Conservation (phyloP, 2,888 invertebrate genomes). For the Hirtodrosophila confusa region DNA sequence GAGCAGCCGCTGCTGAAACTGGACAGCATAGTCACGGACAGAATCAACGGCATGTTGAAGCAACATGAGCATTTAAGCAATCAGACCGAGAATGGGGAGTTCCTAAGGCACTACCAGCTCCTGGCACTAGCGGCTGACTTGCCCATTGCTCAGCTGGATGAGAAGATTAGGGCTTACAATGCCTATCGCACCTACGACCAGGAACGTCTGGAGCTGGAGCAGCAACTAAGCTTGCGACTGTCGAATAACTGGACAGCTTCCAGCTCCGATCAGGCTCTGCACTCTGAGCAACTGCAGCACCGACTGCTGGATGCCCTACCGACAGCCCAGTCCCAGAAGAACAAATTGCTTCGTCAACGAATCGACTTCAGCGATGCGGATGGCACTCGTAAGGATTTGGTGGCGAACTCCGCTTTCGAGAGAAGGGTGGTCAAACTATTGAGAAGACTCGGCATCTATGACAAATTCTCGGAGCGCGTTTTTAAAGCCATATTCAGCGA, state of each 20-base stretch:
- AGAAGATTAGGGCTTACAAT: conserved; percentile 43
- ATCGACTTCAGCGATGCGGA: background rate
- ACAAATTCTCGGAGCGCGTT: conserved; percentile 30
- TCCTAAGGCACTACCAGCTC: conserved; percentile 5
- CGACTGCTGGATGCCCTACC: too few relatives aligned
- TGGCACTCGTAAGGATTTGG: too few relatives aligned
- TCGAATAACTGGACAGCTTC: too few relatives aligned
- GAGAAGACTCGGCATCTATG: conserved; percentile 38
- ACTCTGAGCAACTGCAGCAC: too few relatives aligned
- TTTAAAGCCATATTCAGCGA: conserved; percentile 50
- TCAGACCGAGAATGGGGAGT: conserved; percentile 2
- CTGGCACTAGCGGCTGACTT: conserved; percentile 35
- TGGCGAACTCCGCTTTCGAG: conserved; percentile 14
- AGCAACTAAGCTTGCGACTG: background rate
- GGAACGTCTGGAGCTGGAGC: background rate
- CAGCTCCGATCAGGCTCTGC: too few relatives aligned
- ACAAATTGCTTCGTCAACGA: too few relatives aligned
- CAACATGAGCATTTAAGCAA: conserved; percentile 2
- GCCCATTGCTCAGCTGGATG: conserved; percentile 40
- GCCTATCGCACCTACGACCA: conserved; percentile 12
- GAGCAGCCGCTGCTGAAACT: conserved; percentile 20
- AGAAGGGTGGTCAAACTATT: conserved; percentile 30
- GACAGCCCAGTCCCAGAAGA: too few relatives aligned
- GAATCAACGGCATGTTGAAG: conserved; percentile 29
- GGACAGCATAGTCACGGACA: conserved; percentile 44